These are phyloP conservation scores for Hemaris fuciformis DNA, from an alignment of 2,888 invertebrate genomes.

Conservation along the genomic window DNA sequence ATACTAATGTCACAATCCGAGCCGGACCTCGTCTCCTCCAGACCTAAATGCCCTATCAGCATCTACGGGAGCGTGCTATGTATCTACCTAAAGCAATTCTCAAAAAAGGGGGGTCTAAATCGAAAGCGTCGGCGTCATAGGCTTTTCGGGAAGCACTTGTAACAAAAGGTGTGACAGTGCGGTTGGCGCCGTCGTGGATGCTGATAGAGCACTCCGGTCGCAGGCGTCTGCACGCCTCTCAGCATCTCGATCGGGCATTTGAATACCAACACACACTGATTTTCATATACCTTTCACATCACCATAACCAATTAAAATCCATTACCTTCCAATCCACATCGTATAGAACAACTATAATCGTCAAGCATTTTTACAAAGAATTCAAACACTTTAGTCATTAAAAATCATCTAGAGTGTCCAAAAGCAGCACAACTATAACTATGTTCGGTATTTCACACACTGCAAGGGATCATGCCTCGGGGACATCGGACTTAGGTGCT, in stretches of 20 bases:
- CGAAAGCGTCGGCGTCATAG: constrained; percentile 57
- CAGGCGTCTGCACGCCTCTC: constrained; percentile 65
- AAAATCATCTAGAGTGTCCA: constrained; percentile 52
- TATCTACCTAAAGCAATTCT: constrained; percentile 69
- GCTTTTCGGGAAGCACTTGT: constrained; percentile 45
- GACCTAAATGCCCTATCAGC: constrained; percentile 81
- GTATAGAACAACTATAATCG: constrained; percentile 77
- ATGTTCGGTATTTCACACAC: constrained; percentile 61
- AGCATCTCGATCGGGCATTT: constrained; percentile 84
- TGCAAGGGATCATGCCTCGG: constrained; percentile 77
- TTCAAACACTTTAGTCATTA: constrained; percentile 72
- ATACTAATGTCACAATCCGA: constrained; percentile 44
- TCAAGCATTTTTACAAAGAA: constrained; percentile 78
- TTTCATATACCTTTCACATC: constrained; percentile 75
- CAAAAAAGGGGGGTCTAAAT: constrained; percentile 55
- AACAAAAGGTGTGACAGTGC: constrained; percentile 43
- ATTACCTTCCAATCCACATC: constrained; percentile 81
- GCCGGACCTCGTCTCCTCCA: constrained; percentile 40
- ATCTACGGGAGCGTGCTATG: constrained; percentile 77
- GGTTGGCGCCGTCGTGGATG: constrained; percentile 69
- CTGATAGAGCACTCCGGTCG: constrained; percentile 77
- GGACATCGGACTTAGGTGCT: constrained; percentile 57
- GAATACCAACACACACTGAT: constrained; percentile 87
- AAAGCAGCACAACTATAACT: constrained; percentile 72
- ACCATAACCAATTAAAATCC: constrained; percentile 78